These are phyloP conservation scores for Monopterus albus DNA, from an alignment of 2,113 vertebrate genomes.

Conservation along the genomic window DNA sequence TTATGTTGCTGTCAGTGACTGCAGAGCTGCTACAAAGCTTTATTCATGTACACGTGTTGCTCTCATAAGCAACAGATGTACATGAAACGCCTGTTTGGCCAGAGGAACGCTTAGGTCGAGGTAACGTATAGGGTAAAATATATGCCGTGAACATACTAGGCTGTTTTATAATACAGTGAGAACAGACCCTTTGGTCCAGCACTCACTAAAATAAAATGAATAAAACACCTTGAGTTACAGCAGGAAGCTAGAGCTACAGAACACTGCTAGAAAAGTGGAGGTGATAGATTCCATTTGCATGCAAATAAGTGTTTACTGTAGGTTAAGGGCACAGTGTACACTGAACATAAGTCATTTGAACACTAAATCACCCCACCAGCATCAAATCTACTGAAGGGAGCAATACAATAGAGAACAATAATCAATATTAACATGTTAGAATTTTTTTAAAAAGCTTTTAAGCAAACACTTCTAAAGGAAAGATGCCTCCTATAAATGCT, in stretches of 20 bases:
- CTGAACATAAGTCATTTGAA: constrained; percentile 8
- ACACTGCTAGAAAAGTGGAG: constrained; percentile 3
- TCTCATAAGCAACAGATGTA: constrained; percentile 25
- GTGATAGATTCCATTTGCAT: background rate
- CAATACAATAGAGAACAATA: no score
- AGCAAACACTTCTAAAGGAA: background rate
- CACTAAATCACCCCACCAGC: background rate
- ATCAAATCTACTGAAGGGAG: background rate
- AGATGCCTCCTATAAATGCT: constrained; percentile 24
- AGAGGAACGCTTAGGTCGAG: background rate
- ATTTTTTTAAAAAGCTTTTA: background rate
- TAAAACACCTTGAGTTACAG: constrained; percentile 10
- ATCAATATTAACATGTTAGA: no score
- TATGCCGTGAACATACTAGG: background rate
- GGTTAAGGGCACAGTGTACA: background rate
- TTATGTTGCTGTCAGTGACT: constrained; percentile 8
- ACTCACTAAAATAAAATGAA: background rate
- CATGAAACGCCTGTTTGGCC: background rate
- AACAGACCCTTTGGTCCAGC: background rate
- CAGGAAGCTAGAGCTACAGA: background rate
- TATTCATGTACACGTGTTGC: constrained; percentile 45
- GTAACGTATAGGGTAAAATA: background rate
- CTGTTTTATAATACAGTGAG: background rate
- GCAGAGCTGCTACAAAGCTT: constrained; percentile 5
- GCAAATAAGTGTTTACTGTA: background rate